A percentile compares a stretch with the other conserved stretches of the same genome.
phyloP scores from a whole-genome alignment of 2,113 vertebrate genomes.

The Passer montanus region DNA sequence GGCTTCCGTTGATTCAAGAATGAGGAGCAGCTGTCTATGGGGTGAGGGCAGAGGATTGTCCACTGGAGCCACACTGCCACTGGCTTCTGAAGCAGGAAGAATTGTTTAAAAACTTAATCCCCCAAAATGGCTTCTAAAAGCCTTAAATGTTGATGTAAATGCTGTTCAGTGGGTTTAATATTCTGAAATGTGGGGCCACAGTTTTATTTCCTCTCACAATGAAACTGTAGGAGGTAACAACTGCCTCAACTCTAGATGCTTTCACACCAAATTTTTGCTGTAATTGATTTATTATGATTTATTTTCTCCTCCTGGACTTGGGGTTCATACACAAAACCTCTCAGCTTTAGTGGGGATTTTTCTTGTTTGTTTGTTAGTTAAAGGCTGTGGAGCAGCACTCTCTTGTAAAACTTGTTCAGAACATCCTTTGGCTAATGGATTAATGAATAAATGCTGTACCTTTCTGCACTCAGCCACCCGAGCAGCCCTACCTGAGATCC shows the following conservation, averaged over 20 bases:
- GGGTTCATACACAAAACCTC: not conserved
- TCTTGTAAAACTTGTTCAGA: not conserved
- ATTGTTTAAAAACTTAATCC: not conserved
- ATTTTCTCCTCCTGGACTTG: not conserved
- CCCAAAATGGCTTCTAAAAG: not conserved
- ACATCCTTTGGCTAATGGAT: not conserved
- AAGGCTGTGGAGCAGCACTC: not conserved
- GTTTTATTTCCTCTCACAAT: not conserved
- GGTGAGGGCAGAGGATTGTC: not conserved
- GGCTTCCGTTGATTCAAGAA: not conserved
- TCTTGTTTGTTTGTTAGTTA: not conserved
- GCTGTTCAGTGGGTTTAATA: not conserved
- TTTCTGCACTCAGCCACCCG: not conserved
- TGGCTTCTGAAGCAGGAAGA: not conserved
- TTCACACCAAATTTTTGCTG: not conserved
- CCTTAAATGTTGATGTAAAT: not conserved
- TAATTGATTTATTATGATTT: not conserved
- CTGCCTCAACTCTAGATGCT: not conserved
- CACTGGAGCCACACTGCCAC: fast-evolving
- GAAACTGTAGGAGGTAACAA: not conserved
- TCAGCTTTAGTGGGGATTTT: not conserved
- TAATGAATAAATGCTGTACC: not conserved
- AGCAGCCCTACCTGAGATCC: not conserved
- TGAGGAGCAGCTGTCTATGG: not conserved
- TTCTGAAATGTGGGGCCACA: not conserved